Evolutionary conservation across 2,888 invertebrate species (phyloP).

Genomic region (Phaedon cochleariae): DNA sequence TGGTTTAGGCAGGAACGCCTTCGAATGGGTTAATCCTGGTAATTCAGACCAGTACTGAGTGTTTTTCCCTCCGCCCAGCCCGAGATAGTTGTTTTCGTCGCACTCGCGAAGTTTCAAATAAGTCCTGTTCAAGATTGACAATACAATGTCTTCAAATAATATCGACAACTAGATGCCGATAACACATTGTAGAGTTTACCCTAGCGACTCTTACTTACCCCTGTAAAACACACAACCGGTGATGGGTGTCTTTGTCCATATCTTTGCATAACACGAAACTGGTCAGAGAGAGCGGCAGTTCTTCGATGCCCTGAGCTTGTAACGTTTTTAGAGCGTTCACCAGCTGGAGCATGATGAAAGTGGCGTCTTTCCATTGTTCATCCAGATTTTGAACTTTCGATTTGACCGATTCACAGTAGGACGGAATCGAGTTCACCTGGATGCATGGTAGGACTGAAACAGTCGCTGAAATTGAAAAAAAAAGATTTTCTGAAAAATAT

Average conservation of each 20-base stretch:
- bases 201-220: too few species aligned
- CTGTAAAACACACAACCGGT: slow-evolving; percentile 77
- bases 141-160: too few species aligned
- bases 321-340: slow-evolving; percentile 83
- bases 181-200: too few species aligned
- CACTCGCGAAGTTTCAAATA: too few species aligned
- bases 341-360: slow-evolving; percentile 81
- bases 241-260: slow-evolving; percentile 68
- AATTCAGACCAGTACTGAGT: too few species aligned
- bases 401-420: slow-evolving; percentile 72
- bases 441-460: slow-evolving; percentile 78
- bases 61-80: too few species aligned
- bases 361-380: slow-evolving; percentile 70
- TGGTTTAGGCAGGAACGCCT: too few species aligned
- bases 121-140: too few species aligned
- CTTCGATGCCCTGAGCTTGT: slow-evolving; percentile 85
- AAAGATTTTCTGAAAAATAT: not conserved
- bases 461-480: slow-evolving; percentile 68
- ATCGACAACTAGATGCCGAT: not conserved
- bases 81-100: too few species aligned
- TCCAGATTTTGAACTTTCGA: slow-evolving; percentile 61
- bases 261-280: slow-evolving; percentile 79
- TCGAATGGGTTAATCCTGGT: too few species aligned
- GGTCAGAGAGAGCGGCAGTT: slow-evolving; percentile 74
- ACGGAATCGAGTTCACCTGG: slow-evolving; percentile 78